Base-by-base conservation (phyloP, 2,113 vertebrate genomes). In the Mus spicilegus region DNA sequence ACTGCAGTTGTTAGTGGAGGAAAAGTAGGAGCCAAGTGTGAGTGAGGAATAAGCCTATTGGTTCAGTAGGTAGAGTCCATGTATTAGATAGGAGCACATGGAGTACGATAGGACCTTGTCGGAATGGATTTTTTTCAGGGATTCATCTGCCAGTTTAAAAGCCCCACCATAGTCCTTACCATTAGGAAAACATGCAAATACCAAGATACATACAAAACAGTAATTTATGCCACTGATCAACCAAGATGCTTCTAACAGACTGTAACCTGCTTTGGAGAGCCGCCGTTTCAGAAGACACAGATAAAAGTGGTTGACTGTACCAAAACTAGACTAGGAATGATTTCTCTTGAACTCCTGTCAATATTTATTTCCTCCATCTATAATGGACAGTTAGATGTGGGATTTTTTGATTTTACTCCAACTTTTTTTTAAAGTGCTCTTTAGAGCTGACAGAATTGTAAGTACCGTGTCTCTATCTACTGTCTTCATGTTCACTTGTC, bases 1-100 rank as follows among this genome's bases (percentile, higher is more conserved):
- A 98, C 98, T 98, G 98, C 98, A 97, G 97, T 97, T 97, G 87
- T 97, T 96, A 97, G 97, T 98, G 97, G 94, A 97, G 88, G 97
- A 97, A 97, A 96, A 54, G 67, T 95, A 92, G 96, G 87, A 97
- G 93, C 91, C 77, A 58, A 77, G 93, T 58, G 73, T 75, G 96
- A 96, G 98, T 95, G 97, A 96, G 96, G 94, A 73, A 81, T 89
- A 96, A 98, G 97, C 90, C 90, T 86, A 12, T 96, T 84, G 73
- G 92, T 46, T 95, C 82, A 36, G 89, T 69, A 92, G 96, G 86
- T 91, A 85, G 96, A 26, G n/a, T 17, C 10, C 16, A 69, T 91
- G 96, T 96, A 87, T 9, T 95, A 92, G 95, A 49, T 54, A 90
- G 93, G 88, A 94, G 97, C 67, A 95, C 97, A 2, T 7, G 78